Evolutionary conservation across 2,113 vertebrate species (phyloP).

Genomic region (Microcebus jonahi): DNA sequence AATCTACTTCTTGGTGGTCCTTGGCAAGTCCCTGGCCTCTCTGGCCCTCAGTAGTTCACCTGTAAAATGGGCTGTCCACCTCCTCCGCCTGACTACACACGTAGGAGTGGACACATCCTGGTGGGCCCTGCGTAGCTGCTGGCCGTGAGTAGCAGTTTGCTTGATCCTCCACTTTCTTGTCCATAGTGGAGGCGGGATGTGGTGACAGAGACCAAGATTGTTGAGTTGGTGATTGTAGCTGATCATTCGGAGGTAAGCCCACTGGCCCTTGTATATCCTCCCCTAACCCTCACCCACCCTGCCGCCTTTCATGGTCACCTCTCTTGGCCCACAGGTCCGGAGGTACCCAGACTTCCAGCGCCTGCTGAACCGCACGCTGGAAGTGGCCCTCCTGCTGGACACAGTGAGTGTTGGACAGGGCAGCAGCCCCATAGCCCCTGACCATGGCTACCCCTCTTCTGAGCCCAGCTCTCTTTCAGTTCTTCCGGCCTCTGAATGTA

Average conservation of each 20-base stretch:
- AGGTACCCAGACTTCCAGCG: constrained; percentile 86
- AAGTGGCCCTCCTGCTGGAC: constrained; percentile 93
- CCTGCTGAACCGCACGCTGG: constrained; percentile 89
- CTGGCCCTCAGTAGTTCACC: not conserved
- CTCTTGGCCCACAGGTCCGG: constrained; percentile 83
- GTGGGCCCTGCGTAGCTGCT: not conserved
- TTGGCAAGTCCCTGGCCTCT: not conserved
- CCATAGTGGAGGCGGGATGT: constrained; percentile 85
- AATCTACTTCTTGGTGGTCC: not conserved
- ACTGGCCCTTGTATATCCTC: fast-evolving
- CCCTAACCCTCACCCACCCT: fast-evolving
- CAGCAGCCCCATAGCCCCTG: fast-evolving
- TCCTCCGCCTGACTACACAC: not conserved
- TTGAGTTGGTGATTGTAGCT: constrained; percentile 95
- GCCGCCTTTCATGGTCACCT: not conserved
- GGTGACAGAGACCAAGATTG: constrained; percentile 88
- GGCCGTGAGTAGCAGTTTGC: fast-evolving
- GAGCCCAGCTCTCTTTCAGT: constrained; percentile 82
- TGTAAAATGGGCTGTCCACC: not conserved
- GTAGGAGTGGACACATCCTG: not conserved
- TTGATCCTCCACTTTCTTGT: not conserved
- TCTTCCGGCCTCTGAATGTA: constrained; percentile 91
- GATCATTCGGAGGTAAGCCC: constrained; percentile 91
- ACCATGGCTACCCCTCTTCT: not conserved
- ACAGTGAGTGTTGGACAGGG: constrained; percentile 85